phyloP scores from a whole-genome alignment of 2,113 vertebrate species.

The Lepus americanus region DNA sequence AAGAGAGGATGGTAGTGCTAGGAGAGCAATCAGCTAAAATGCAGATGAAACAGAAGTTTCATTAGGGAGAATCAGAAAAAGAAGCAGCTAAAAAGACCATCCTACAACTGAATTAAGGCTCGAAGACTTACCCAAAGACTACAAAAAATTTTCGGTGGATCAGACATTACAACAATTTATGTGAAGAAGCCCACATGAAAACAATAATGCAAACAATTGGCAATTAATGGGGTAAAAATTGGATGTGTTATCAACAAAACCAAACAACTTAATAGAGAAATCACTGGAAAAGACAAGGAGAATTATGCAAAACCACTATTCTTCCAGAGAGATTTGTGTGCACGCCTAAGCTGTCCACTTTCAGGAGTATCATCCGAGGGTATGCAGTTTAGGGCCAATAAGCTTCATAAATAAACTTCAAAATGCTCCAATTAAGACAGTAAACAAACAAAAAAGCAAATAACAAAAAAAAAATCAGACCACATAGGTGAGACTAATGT shows the following conservation, averaged over 20 bases:
- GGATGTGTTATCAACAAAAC: background rate
- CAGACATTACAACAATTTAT: background rate
- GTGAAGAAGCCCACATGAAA: background rate
- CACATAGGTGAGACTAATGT: background rate
- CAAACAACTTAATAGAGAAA: background rate
- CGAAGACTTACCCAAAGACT: background rate
- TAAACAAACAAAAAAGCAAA: background rate
- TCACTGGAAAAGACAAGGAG: background rate
- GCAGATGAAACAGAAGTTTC: background rate
- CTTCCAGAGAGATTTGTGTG: background rate
- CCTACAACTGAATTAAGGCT: background rate
- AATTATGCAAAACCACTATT: background rate
- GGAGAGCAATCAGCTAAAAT: background rate
- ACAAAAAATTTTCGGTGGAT: background rate
- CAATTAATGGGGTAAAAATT: background rate
- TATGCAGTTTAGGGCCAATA: background rate
- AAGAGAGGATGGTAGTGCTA: background rate
- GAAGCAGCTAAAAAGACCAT: background rate
- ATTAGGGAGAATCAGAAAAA: background rate
- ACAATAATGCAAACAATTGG: background rate
- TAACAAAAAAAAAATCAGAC: background rate
- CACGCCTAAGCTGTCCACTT: background rate
- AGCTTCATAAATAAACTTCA: background rate
- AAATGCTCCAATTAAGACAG: background rate
- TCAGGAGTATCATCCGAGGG: background rate